Evolutionary conservation across 2,113 vertebrate species (phyloP).

Genomic region (Himantopus leucocephalus): DNA sequence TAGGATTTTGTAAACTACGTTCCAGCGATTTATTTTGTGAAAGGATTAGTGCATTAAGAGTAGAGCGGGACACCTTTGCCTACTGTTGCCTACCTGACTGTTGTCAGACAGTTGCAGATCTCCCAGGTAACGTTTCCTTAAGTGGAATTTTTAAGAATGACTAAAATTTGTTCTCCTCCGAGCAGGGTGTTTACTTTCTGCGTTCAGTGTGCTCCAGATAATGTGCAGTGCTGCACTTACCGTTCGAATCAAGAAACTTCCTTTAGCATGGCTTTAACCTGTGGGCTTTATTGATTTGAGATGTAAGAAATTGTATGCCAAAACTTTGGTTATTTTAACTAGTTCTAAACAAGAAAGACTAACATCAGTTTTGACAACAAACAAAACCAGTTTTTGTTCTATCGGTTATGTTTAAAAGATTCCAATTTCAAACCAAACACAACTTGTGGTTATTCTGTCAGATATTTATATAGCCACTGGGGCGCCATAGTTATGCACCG

Average conservation of each 20-base stretch:
- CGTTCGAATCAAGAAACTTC: not conserved
- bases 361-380: conserved; percentile 80
- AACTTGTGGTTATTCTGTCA: conserved; percentile 91
- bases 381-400: conserved; percentile 81
- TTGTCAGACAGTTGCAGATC: not conserved
- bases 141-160: conserved; percentile 26
- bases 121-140: not conserved
- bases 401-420: conserved; percentile 80
- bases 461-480: conserved; percentile 88
- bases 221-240: conserved; percentile 1
- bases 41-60: not conserved
- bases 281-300: conserved; percentile 41
- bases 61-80: not conserved
- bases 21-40: not conserved
- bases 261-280: conserved; percentile 38
- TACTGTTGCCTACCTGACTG: not conserved
- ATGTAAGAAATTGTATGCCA: conserved; percentile 45
- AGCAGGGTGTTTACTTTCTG: conserved; percentile 26
- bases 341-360: conserved; percentile 73
- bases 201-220: conserved; percentile 35
- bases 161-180: conserved; percentile 2
- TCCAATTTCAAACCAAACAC: conserved; percentile 88
- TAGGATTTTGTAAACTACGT: not conserved
- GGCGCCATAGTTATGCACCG: conserved; percentile 83
- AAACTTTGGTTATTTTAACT: conserved; percentile 61